phyloP scores from a whole-genome alignment of 92 coral and sea anemone species.

The Zoanthus sansibaricus region DNA sequence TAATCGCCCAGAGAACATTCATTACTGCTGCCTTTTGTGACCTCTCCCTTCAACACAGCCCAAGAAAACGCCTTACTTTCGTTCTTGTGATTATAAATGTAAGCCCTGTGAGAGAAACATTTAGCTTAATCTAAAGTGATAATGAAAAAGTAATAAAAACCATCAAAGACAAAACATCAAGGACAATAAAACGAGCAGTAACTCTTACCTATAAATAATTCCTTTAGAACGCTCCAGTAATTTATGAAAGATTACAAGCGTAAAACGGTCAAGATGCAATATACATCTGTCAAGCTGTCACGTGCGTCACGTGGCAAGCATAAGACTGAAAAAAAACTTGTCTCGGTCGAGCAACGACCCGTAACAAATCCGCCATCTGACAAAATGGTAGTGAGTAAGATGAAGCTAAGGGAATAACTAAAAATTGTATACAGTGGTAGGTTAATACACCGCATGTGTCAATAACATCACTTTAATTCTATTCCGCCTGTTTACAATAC shows the following conservation, averaged over 20 bases:
- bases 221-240: neutral
- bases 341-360: no score
- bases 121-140: neutral
- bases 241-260: neutral
- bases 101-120: neutral
- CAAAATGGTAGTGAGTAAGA: no score
- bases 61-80: neutral
- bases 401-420: no score
- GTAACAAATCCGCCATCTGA: no score
- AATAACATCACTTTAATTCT: no score
- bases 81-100: neutral
- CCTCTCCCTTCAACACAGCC: neutral
- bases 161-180: neutral
- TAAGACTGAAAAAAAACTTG: no score
- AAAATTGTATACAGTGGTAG: no score
- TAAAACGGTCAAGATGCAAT: neutral
- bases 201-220: conserved; percentile 1
- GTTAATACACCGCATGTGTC: no score
- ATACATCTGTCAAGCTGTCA: conserved; percentile 21
- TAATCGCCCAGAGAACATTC: conserved; percentile 66
- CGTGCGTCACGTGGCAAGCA: neutral
- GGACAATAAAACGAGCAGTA: neutral
- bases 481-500: no score
- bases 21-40: neutral
- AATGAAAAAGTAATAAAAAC: neutral